Evolutionary conservation across 2,888 invertebrate genomes (phyloP).

Genomic region (Toxonevra muliebris): DNA sequence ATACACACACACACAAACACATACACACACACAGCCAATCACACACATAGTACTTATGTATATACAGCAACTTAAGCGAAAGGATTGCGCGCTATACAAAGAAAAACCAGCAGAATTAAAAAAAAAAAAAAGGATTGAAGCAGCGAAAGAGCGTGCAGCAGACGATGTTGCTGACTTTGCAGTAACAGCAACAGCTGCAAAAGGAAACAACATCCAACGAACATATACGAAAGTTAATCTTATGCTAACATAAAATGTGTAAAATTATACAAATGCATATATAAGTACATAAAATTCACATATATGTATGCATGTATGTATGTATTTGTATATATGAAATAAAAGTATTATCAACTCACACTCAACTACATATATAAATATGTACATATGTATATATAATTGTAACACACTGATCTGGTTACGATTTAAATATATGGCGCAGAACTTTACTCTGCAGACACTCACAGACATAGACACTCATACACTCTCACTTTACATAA

Average conservation of each 20-base stretch:
- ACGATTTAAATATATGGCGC: conserved; percentile 39
- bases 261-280: conserved; percentile 34
- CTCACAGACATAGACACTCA: conserved; percentile 23
- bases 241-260: conserved; percentile 28
- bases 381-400: background rate
- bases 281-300: conserved; percentile 4
- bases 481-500: background rate
- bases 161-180: background rate
- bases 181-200: background rate
- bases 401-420: conserved; percentile 34
- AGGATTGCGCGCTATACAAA: conserved; percentile 11
- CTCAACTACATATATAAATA: background rate
- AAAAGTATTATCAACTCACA: too few species aligned
- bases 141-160: background rate
- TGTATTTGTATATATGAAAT: background rate
- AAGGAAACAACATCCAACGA: too few species aligned
- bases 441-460: conserved; percentile 33
- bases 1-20: conserved; percentile 26
- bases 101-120: too few species aligned
- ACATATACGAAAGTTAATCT: conserved; percentile 19
- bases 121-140: background rate
- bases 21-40: conserved; percentile 7
- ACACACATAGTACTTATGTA: background rate
- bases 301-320: background rate
- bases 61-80: background rate